Evolutionary conservation across 1,140 invertebrate genomes (phyloP).

Genomic region (Drosophila seguyi): DNA sequence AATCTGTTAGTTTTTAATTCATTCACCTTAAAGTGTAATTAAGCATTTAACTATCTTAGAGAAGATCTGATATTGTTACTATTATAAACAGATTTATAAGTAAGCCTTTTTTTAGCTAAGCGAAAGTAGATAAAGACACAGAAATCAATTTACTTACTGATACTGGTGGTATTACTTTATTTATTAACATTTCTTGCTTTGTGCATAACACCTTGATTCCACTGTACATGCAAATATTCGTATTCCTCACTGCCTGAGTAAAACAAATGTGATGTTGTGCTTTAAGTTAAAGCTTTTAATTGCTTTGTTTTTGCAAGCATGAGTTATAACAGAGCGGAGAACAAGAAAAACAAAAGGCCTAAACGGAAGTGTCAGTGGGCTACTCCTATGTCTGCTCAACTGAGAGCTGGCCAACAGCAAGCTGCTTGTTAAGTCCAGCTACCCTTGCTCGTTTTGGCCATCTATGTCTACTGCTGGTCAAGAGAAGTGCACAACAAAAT

Average conservation of each 20-base stretch:
- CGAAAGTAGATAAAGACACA: too few species aligned
- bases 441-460: conserved; percentile 33
- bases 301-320: conserved; percentile 71
- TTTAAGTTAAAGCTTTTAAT: conserved; percentile 75
- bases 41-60: neutral
- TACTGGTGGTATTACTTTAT: neutral
- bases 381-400: conserved; percentile 72
- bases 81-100: neutral
- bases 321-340: conserved; percentile 39
- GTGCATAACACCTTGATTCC: neutral
- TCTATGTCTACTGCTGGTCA: conserved; percentile 9
- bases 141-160: neutral
- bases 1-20: too few species aligned
- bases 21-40: neutral
- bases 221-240: conserved; percentile 30
- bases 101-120: neutral
- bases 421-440: conserved; percentile 69
- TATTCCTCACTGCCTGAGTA: conserved; percentile 8
- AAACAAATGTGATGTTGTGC: conserved; percentile 41
- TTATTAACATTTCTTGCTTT: neutral
- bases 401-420: conserved; percentile 62
- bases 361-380: conserved; percentile 77
- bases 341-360: conserved; percentile 65
- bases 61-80: neutral
- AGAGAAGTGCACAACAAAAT: neutral